Percentiles rank a stretch among this genome's conserved stretches.
Conservation (phyloP, 2,113 vertebrate genomes). For the Junco hyemalis region DNA sequence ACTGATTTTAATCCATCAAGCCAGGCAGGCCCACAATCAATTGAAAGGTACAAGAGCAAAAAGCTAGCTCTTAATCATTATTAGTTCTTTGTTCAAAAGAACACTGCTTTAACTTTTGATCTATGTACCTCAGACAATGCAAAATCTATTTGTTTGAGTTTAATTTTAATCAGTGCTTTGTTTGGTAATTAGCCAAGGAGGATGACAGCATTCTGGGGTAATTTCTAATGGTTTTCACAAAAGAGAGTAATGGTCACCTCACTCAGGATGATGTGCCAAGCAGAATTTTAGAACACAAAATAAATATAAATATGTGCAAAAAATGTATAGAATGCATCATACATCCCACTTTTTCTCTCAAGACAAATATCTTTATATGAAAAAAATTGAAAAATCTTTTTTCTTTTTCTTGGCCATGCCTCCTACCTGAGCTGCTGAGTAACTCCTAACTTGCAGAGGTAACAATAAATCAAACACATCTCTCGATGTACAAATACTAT, state of each 20-base stretch:
- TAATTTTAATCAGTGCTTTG: neutral
- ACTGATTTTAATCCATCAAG: slow-evolving; percentile 64
- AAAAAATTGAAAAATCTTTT: neutral
- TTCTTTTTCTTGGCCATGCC: neutral
- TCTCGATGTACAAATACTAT: neutral
- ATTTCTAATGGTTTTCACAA: neutral
- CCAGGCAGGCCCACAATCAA: slow-evolving; percentile 18
- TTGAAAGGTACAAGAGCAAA: neutral
- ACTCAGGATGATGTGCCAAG: neutral
- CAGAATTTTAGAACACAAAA: too few species aligned
- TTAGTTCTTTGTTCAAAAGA: slow-evolving; percentile 12
- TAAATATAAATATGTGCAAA: neutral
- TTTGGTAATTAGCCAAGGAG: neutral
- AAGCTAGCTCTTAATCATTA: slow-evolving; percentile 33
- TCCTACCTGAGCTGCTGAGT: neutral
- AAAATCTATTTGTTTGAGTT: neutral
- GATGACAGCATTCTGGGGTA: neutral
- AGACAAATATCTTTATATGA: neutral
- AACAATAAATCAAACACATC: neutral
- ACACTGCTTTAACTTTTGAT: slow-evolving; percentile 10
- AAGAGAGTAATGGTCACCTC: neutral
- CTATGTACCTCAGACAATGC: neutral
- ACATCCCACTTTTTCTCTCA: neutral
- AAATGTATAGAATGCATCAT: neutral
- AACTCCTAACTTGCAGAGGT: neutral